Evolutionary conservation across 2,113 vertebrate species (phyloP), one percentile per base, ranked within the genome.

Genomic region (Corynorhinus townsendii): DNA sequence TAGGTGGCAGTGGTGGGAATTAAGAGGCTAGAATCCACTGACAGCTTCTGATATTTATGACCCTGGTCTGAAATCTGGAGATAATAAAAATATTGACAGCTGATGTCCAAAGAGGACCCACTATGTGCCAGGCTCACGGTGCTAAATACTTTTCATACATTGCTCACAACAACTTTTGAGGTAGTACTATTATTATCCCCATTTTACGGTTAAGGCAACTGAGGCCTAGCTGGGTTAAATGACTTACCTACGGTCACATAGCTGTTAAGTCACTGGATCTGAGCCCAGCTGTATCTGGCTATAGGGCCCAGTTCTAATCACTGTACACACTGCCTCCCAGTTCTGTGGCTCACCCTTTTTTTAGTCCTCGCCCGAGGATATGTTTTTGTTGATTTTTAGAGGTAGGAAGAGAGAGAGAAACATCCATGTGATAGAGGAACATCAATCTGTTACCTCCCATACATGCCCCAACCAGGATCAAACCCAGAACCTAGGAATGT

Each of bases 1-100:
- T 35, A 9, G 69, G 6, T 88, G 62, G 11, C 43, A 15, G 15
- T 49, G 77, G 4, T 40, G 28, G 47, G 43, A 69, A 75, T 80
- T 88, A 30, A 49, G 59, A 69, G 45, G 82, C 10, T 66, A 62
- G 71, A 62, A 35, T 69, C 52, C 28, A 73, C 69, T 11, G 3
- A 47, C n/a, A 56, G 59, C 45, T 87, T 91, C 84, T 75, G 33
- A 86, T 22, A 14, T 54, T 64, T 86, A 40, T n/a, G n/a, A 28
- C 17, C 73, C 62, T 62, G 87, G 73, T 86, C 35, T 94, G 69
- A 91, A 92, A 64, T 95, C 83, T 52, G 22, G 33, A 90, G 49
- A 69, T 88, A 40, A 79, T 86, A 52, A 91, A 79, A 93, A 68
- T 52, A 12, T 54, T 86, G 82, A 47, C 24, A 89, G 59, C 82